phyloP scores from a whole-genome alignment of 2,113 vertebrate species.

The Cyanoderma ruficeps region DNA sequence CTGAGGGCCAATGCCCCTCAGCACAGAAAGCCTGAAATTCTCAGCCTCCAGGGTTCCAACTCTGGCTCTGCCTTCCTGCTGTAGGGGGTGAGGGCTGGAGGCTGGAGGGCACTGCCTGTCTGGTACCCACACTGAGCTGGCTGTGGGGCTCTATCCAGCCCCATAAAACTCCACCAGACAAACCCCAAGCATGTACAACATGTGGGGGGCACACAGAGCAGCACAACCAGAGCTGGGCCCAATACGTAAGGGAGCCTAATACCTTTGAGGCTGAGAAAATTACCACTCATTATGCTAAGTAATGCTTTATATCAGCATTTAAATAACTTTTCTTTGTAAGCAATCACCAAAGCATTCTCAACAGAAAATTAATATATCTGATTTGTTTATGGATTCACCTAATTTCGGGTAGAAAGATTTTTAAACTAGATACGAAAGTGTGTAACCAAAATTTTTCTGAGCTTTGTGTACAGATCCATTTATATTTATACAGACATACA shows the following conservation, averaged over 20 bases:
- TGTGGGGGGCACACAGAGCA: not conserved
- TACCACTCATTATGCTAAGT: conserved; percentile 60
- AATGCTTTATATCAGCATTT: conserved; percentile 58
- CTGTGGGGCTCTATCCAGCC: not conserved
- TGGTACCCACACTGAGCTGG: not conserved
- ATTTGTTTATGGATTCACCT: conserved; percentile 66
- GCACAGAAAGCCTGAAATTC: no score
- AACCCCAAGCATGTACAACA: not conserved
- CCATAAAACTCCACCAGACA: not conserved
- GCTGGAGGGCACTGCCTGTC: not conserved
- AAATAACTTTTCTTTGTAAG: conserved; percentile 65
- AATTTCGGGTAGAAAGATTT: conserved; percentile 51
- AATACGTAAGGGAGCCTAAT: not conserved
- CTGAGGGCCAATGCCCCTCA: no score
- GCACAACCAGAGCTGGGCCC: not conserved
- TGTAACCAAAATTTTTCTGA: conserved; percentile 31
- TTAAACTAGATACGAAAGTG: conserved; percentile 20
- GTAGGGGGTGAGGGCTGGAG: not conserved
- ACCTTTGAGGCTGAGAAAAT: conserved; percentile 43
- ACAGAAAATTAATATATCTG: conserved; percentile 63
- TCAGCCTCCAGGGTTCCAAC: no score
- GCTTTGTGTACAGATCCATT: not conserved
- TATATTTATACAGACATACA: not conserved
- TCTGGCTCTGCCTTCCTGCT: not conserved
- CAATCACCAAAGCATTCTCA: conserved; percentile 50